Percentiles rank a stretch among this genome's conserved stretches.
These are phyloP conservation scores for Eumerus sabulonum DNA, from an alignment of 2,888 invertebrate species.

Conservation along the genomic window DNA sequence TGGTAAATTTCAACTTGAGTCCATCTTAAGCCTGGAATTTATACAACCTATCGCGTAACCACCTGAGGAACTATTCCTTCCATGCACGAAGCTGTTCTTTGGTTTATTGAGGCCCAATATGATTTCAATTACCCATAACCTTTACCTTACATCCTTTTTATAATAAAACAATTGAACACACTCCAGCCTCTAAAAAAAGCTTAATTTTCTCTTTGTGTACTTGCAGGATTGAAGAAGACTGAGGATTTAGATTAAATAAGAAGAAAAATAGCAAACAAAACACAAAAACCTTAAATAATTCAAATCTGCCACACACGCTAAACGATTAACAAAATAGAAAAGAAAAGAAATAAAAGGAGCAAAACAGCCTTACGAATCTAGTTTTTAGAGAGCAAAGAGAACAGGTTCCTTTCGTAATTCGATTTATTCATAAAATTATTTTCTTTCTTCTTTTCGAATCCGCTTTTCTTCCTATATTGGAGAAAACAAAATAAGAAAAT, in stretches of 20 bases:
- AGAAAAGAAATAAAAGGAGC: neutral
- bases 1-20: too few species aligned
- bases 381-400: slow-evolving; percentile 37
- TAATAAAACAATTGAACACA: neutral
- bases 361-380: slow-evolving; percentile 36
- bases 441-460: too few species aligned
- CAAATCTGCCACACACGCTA: slow-evolving; percentile 44
- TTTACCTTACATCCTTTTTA: neutral
- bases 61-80: too few species aligned
- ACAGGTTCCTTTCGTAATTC: slow-evolving; percentile 48
- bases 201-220: slow-evolving; percentile 1
- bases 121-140: too few species aligned
- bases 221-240: slow-evolving; percentile 76
- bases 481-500: slow-evolving; percentile 34
- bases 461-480: too few species aligned
- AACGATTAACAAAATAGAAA: slow-evolving; percentile 39
- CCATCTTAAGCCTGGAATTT: too few species aligned
- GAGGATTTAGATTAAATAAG: slow-evolving; percentile 73
- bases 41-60: too few species aligned
- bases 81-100: too few species aligned
- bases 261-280: too few species aligned
- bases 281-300: slow-evolving; percentile 48
- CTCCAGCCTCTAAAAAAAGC: too few species aligned
- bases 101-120: too few species aligned
- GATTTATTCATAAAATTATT: slow-evolving; percentile 41